phyloP scores from a whole-genome alignment of 1,140 invertebrate species.

The Hylaeus volcanicus region DNA sequence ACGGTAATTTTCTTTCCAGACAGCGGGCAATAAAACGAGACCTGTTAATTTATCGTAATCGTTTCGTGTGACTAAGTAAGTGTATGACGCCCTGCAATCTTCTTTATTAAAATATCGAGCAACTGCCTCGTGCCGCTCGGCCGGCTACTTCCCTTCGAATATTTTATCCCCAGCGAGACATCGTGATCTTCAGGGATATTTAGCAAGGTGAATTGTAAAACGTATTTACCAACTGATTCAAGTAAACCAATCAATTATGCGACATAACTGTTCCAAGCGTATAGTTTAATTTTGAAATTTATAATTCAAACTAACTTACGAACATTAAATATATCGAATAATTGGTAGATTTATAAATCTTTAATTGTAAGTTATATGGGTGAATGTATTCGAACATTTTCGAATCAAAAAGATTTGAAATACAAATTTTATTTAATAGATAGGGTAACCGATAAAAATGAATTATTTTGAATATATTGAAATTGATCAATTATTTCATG shows the following conservation, averaged over 20 bases:
- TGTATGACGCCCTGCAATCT: constrained; percentile 67
- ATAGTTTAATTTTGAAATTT: no score
- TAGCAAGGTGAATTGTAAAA: neutral
- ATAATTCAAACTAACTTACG: no score
- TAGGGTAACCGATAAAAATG: no score
- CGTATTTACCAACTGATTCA: neutral
- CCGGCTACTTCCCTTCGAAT: neutral
- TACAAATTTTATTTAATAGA: no score
- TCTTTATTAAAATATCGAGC: constrained; percentile 75
- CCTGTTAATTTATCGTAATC: constrained; percentile 74
- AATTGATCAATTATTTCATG: no score
- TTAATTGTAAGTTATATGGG: no score
- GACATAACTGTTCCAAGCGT: neutral
- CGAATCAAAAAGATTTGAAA: no score
- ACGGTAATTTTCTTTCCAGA: constrained; percentile 34
- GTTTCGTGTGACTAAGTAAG: constrained; percentile 72
- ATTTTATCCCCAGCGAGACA: neutral
- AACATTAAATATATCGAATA: no score
- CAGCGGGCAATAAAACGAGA: constrained; percentile 39
- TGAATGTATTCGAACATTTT: no score
- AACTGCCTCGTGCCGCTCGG: constrained; percentile 14
- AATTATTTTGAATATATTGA: no score
- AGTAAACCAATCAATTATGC: neutral
- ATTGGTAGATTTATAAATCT: no score
- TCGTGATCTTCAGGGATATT: neutral